These are phyloP conservation scores for Scrobipalpa atriplicella DNA, from an alignment of 2,888 invertebrate species.

Conservation along the genomic window DNA sequence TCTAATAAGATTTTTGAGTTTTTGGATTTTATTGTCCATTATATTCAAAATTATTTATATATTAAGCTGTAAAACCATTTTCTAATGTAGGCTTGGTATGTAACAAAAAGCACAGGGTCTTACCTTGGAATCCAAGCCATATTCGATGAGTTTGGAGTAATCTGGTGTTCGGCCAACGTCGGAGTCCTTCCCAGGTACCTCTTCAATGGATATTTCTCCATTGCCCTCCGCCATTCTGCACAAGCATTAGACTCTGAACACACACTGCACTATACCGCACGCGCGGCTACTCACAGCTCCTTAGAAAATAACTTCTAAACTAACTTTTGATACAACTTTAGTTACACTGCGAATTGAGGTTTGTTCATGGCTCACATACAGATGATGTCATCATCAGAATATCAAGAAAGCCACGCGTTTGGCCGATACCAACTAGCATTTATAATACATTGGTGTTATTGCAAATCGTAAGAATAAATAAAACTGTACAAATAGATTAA, in stretches of 20 bases:
- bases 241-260: constrained; percentile 72
- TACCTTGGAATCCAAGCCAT: constrained; percentile 97
- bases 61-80: not conserved
- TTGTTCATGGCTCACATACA: constrained; percentile 57
- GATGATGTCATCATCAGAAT: constrained; percentile 74
- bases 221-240: constrained; percentile 93
- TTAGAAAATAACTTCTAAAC: constrained; percentile 41
- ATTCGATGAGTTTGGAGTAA: constrained; percentile 96
- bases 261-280: constrained; percentile 62
- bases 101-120: constrained; percentile 37
- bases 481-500: constrained; percentile 45
- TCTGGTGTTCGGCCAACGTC: constrained; percentile 92
- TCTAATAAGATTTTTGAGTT: constrained; percentile 1
- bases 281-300: constrained; percentile 36
- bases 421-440: constrained; percentile 53
- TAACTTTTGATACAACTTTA: constrained; percentile 43
- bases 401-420: constrained; percentile 74
- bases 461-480: constrained; percentile 33
- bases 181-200: constrained; percentile 86
- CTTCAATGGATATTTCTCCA: constrained; percentile 91
- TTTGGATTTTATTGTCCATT: constrained; percentile 7
- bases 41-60: constrained; percentile 2
- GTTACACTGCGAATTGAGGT: constrained; percentile 49
- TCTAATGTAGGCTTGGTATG: not conserved
- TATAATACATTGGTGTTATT: constrained; percentile 40